Evolutionary conservation across 2,888 invertebrate genomes (phyloP).

Genomic region (Graphium colonna): DNA sequence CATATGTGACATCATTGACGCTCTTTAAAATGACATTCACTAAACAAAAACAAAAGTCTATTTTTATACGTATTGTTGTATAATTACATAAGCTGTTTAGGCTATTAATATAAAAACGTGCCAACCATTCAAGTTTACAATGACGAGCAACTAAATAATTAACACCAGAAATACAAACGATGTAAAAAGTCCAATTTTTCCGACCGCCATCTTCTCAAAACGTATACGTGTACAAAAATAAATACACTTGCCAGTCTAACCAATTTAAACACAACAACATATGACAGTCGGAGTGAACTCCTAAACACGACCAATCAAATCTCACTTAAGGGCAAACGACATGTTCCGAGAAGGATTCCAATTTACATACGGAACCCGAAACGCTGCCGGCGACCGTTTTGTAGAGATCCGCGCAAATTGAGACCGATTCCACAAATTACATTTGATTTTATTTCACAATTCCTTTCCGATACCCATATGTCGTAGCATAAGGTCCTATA

Average conservation of each 20-base stretch:
- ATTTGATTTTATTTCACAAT: constrained; percentile 76
- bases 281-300: constrained; percentile 33
- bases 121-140: no score
- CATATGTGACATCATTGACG: no score
- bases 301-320: constrained; percentile 49
- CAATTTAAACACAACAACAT: constrained; percentile 21
- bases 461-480: constrained; percentile 53
- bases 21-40: no score
- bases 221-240: not conserved
- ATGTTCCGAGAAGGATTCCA: constrained; percentile 37
- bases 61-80: no score
- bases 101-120: no score
- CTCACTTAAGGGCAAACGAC: constrained; percentile 46
- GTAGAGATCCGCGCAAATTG: constrained; percentile 50
- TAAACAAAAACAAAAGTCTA: no score
- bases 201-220: not conserved
- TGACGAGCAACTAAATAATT: no score
- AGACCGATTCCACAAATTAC: constrained; percentile 60
- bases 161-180: no score
- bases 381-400: constrained; percentile 26
- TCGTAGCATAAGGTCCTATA: constrained; percentile 31
- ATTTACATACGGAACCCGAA: constrained; percentile 39
- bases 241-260: constrained; percentile 1
- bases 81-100: no score
- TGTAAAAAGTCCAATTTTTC: no score